Conservation (phyloP, 92 coral and sea anemone genomes). For the Scolanthus callimorphus region DNA sequence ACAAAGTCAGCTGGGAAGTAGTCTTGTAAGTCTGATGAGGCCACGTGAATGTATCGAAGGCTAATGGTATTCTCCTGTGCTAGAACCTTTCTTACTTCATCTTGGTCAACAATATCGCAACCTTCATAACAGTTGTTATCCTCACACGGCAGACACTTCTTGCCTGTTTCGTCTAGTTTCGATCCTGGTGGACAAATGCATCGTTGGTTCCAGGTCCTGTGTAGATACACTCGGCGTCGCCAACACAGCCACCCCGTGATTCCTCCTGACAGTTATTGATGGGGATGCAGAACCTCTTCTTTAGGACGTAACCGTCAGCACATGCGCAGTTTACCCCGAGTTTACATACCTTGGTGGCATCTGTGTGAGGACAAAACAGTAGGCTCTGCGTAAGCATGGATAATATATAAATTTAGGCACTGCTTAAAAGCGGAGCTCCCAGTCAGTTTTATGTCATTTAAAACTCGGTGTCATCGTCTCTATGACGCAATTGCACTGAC, state of each 20-base stretch:
- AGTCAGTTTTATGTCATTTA: too few relatives aligned
- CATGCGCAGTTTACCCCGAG: too few relatives aligned
- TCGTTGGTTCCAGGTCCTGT: conserved; percentile 51
- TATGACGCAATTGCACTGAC: too few relatives aligned
- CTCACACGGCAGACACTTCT: conserved; percentile 19
- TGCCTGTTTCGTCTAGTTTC: conserved; percentile 25
- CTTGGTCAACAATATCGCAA: conserved; percentile 31
- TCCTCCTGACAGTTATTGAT: conserved; percentile 44
- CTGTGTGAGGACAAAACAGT: too few relatives aligned
- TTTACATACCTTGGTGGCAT: too few relatives aligned
- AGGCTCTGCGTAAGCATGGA: too few relatives aligned
- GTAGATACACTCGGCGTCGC: conserved; percentile 48
- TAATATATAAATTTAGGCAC: too few relatives aligned
- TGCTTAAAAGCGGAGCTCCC: too few relatives aligned
- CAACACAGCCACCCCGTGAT: conserved; percentile 41
- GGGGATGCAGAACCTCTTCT: conserved; percentile 44
- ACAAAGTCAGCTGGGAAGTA: conserved; percentile 5
- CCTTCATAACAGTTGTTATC: conserved; percentile 34
- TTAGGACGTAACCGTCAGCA: conserved; percentile 38
- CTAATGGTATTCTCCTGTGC: conserved; percentile 7
- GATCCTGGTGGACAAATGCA: conserved; percentile 47
- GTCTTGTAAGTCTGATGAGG: conserved; percentile 19
- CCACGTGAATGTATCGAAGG: conserved; percentile 18
- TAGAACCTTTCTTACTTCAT: conserved; percentile 7
- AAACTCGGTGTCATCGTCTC: too few relatives aligned